Evolutionary conservation across 1,140 invertebrate species (phyloP).

Genomic region (Paralvinella palmiformis): DNA sequence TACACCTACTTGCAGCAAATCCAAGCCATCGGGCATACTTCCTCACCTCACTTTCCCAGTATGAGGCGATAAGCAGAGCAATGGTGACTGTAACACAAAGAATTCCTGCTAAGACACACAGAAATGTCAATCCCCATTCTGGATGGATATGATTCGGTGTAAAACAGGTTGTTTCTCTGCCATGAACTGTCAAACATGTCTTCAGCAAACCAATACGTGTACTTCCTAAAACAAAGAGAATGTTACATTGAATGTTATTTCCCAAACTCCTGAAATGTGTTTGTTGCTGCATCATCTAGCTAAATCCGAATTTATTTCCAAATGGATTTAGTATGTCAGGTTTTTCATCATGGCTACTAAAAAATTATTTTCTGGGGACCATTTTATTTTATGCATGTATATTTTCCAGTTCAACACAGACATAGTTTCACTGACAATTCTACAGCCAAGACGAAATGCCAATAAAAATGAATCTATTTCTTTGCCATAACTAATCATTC

Average conservation of each 20-base stretch:
- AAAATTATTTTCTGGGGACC: background rate
- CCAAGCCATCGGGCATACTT: slow-evolving; percentile 91
- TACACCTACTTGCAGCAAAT: slow-evolving; percentile 88
- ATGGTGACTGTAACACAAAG: slow-evolving; percentile 88
- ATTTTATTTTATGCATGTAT: background rate
- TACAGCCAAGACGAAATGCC: no score
- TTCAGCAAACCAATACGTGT: slow-evolving; percentile 85
- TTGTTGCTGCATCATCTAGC: background rate
- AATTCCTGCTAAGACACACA: slow-evolving; percentile 87
- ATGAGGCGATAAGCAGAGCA: slow-evolving; percentile 76
- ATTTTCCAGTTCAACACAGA: background rate
- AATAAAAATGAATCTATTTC: no score
- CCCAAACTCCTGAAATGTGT: background rate
- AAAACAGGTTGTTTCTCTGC: slow-evolving; percentile 79
- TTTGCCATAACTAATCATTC: no score
- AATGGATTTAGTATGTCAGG: background rate
- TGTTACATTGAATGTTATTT: background rate
- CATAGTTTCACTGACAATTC: no score
- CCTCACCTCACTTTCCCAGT: slow-evolving; percentile 84
- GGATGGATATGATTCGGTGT: slow-evolving; percentile 70
- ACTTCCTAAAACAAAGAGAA: slow-evolving; percentile 28
- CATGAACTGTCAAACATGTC: slow-evolving; percentile 87
- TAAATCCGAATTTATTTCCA: background rate
- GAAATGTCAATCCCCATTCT: slow-evolving; percentile 83
- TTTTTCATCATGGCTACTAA: background rate